phyloP scores from a whole-genome alignment of 2,113 vertebrate genomes.

The Thalassoma bifasciatum region DNA sequence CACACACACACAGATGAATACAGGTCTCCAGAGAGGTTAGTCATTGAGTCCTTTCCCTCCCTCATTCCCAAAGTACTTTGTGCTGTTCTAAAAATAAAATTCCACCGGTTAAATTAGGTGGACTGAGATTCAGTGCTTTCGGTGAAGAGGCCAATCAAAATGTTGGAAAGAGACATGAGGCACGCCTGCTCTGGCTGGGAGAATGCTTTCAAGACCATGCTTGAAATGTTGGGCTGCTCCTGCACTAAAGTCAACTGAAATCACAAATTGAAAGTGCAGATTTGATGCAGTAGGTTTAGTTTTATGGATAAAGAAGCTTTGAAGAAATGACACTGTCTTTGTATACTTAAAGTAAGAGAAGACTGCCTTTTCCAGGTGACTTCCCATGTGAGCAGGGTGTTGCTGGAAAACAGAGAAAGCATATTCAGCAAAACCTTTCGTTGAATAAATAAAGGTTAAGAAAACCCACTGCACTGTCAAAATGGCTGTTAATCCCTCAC shows the following conservation, averaged over 20 bases:
- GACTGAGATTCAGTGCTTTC: constrained; percentile 58
- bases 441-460: constrained; percentile 49
- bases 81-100: constrained; percentile 77
- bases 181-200: constrained; percentile 34
- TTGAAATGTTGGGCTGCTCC: constrained; percentile 36
- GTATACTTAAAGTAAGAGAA: constrained; percentile 24
- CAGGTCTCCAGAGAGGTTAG: constrained; percentile 31
- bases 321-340: neutral
- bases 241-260: constrained; percentile 12
- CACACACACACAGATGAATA: constrained; percentile 12
- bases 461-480: constrained; percentile 38
- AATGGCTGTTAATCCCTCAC: constrained; percentile 36
- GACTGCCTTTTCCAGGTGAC: no score
- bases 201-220: constrained; percentile 32
- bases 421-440: constrained; percentile 29
- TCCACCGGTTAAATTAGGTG: constrained; percentile 79
- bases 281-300: neutral
- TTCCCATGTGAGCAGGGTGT: constrained; percentile 18
- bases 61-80: constrained; percentile 54
- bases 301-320: constrained; percentile 1
- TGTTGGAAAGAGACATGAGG: constrained; percentile 28
- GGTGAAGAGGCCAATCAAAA: constrained; percentile 50
- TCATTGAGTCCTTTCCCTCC: neutral
- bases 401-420: neutral
- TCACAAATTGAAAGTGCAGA: constrained; percentile 20